phyloP scores from a whole-genome alignment of 2,888 invertebrate genomes.

The Polymixis flavicincta region DNA sequence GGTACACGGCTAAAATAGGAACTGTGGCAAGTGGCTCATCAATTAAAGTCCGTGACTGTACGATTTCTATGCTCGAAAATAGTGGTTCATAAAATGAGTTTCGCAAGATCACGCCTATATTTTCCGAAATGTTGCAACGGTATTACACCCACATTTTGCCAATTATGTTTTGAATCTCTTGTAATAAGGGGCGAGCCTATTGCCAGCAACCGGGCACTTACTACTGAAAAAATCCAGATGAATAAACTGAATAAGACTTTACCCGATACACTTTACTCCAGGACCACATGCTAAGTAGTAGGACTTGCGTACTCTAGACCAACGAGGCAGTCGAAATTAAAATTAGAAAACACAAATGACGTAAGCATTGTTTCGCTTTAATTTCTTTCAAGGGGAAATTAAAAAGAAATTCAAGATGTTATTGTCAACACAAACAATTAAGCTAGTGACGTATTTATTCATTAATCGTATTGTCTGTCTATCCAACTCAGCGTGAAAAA shows the following conservation, averaged over 20 bases:
- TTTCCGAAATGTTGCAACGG: too few relatives aligned
- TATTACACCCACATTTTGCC: neutral
- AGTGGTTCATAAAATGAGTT: neutral
- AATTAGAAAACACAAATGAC: too few relatives aligned
- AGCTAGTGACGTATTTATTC: neutral
- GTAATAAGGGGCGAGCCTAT: neutral
- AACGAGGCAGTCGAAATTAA: too few relatives aligned
- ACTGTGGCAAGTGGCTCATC: too few relatives aligned
- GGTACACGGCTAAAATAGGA: too few relatives aligned
- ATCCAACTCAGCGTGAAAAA: constrained; percentile 3
- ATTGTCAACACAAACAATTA: neutral
- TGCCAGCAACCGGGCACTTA: neutral
- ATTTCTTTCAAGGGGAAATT: neutral
- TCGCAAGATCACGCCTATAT: too few relatives aligned
- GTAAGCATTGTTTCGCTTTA: neutral
- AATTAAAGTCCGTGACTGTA: too few relatives aligned
- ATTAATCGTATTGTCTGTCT: neutral
- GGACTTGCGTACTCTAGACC: too few relatives aligned
- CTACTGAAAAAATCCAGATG: neutral
- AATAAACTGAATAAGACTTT: neutral
- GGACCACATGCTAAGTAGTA: too few relatives aligned
- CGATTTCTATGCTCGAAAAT: neutral
- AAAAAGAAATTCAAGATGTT: neutral
- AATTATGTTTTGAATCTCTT: neutral
- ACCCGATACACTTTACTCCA: too few relatives aligned